phyloP scores from a whole-genome alignment of 2,888 invertebrate genomes.

The Drosophila diplacantha region DNA sequence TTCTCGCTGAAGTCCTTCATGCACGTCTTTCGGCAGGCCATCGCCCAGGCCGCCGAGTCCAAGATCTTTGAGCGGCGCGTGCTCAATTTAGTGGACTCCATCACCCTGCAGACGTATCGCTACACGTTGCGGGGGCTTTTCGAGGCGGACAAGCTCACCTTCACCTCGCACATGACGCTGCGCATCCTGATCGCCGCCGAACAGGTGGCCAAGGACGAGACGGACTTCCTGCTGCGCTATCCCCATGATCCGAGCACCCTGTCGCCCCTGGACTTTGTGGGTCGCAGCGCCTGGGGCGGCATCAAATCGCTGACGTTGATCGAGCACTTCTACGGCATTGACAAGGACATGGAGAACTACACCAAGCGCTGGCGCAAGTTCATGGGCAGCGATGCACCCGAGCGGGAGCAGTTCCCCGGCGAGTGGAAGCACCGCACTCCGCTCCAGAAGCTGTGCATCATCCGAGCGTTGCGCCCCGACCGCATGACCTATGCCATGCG shows the following conservation, averaged over 20 bases:
- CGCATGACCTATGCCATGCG: conserved; percentile 94
- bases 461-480: conserved; percentile 93
- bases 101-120: conserved; percentile 90
- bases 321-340: conserved; percentile 91
- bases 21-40: conserved; percentile 92
- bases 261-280: conserved; percentile 90
- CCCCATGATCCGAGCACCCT: conserved; percentile 85
- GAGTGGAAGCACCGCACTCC: conserved; percentile 96
- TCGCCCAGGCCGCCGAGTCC: conserved; percentile 83
- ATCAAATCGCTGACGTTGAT: conserved; percentile 87
- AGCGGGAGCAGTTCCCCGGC: conserved; percentile 94
- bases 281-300: conserved; percentile 88
- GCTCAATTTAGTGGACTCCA: conserved; percentile 87
- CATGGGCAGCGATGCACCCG: conserved; percentile 93
- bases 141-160: conserved; percentile 94
- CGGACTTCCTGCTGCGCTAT: conserved; percentile 93
- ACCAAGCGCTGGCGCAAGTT: conserved; percentile 95
- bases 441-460: conserved; percentile 92
- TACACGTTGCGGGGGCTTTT: conserved; percentile 95
- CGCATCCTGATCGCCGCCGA: conserved; percentile 79
- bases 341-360: conserved; percentile 94
- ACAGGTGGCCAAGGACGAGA: conserved; percentile 86
- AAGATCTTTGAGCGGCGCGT: conserved; percentile 86
- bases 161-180: conserved; percentile 91
- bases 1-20: conserved; percentile 97